phyloP scores from a whole-genome alignment of 2,888 invertebrate species.

The Drosophila meridiana region DNA sequence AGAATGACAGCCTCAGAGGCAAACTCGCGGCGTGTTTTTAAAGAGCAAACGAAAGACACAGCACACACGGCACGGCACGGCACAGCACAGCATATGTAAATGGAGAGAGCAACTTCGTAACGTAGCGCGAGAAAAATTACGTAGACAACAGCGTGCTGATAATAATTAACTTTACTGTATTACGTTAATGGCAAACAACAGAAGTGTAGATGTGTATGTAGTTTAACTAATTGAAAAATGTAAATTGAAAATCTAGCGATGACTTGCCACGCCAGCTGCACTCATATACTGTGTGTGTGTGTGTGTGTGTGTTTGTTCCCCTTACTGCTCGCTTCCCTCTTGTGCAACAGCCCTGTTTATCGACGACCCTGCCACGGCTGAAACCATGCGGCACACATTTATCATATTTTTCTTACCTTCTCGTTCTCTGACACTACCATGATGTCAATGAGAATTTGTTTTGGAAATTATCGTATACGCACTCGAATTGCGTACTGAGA shows the following conservation, averaged over 20 bases:
- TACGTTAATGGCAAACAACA: slow-evolving; percentile 33
- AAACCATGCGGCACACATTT: slow-evolving; percentile 66
- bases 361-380: slow-evolving; percentile 70
- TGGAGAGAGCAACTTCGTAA: slow-evolving; percentile 45
- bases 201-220: slow-evolving; percentile 12
- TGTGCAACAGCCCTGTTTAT: slow-evolving; percentile 77
- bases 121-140: slow-evolving; percentile 46
- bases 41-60: slow-evolving; percentile 42
- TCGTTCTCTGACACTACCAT: slow-evolving; percentile 77
- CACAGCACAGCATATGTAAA: slow-evolving; percentile 37
- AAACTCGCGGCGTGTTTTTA: slow-evolving; percentile 52
- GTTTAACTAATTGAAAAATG: slow-evolving; percentile 46
- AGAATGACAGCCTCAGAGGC: slow-evolving; percentile 48
- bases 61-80: background rate
- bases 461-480: slow-evolving; percentile 50
- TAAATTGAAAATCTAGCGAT: slow-evolving; percentile 56
- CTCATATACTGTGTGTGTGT: slow-evolving; percentile 54
- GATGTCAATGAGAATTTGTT: slow-evolving; percentile 42
- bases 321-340: slow-evolving; percentile 40
- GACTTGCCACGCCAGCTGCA: slow-evolving; percentile 68
- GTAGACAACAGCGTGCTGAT: slow-evolving; percentile 55
- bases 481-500: slow-evolving; percentile 52
- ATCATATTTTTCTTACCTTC: slow-evolving; percentile 62
- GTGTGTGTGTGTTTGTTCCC: slow-evolving; percentile 30
- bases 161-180: slow-evolving; percentile 45